Evolutionary conservation across 1,140 invertebrate genomes (phyloP), one percentile per base, ranked within the genome.

Genomic region (Mamestra configurata): DNA sequence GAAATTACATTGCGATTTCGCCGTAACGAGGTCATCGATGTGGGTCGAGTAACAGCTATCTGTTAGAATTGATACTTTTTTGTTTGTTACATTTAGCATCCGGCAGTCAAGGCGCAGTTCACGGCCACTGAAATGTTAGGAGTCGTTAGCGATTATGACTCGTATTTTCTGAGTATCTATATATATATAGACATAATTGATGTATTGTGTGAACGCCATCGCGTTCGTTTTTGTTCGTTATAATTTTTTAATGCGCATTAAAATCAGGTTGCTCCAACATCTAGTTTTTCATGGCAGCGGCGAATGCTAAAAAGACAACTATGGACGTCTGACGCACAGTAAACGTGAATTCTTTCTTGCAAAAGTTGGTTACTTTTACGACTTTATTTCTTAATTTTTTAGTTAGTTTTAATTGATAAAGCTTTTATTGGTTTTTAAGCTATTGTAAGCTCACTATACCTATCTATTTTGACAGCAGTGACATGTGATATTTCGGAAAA

Each of bases 1-100:
- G 87, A 94, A 94, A 94, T 93, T 93, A 92, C 93, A 94, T 93
- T 92, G 93, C 93, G 92, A 94, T 94, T 94, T 95, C 91, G 91
- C 91, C 85, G 85, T 84, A 93, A 92, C 92, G 89, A 89, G 93
- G 93, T 88, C 89, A 89, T 66, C 79, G 84, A 95, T 93, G 92
- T 95, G 87, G 93, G 92, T 91, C 93, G 90, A 90, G 88, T 91
- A 93, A 94, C 93, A 92, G 93, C 92, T 93, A 92, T 93, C 88
- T 87, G 89, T 87, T 92, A 89, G 87, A 85, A 79, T 86, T 89
- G 84, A 87, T 90, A 84, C 86, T 90, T 92, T 90, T 89, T 91
- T 85, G 79, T 83, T 82, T 84, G 77, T 85, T 84, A 79, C 77
- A 75, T 90, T 87, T 84, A 76, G 79, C 81, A 89, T 91, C 86